Evolutionary conservation across 2,113 vertebrate genomes (phyloP).

Genomic region (Cyprinodon tularosa): DNA sequence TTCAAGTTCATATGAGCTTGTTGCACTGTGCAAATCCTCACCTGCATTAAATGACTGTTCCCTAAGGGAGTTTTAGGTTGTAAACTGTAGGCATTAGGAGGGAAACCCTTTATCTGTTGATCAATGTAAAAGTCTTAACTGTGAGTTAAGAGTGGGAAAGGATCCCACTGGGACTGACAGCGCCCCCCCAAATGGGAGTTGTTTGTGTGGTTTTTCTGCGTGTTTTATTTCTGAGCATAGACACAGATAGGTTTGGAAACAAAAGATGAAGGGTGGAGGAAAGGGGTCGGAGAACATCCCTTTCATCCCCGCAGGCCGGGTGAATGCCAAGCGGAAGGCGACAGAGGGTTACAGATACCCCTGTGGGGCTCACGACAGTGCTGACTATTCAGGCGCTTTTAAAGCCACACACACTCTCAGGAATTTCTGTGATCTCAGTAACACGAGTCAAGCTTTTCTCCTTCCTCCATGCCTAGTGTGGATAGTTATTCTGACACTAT

Average conservation of each 20-base stretch:
- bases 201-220: conserved; percentile 21
- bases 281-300: conserved; percentile 39
- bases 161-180: conserved; percentile 28
- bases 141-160: conserved; percentile 1
- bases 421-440: conserved; percentile 69
- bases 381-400: conserved; percentile 58
- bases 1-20: conserved; percentile 5
- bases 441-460: conserved; percentile 61
- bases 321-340: conserved; percentile 71
- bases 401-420: conserved; percentile 54
- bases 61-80: not conserved
- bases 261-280: conserved; percentile 35
- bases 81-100: not conserved
- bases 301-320: conserved; percentile 58
- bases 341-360: conserved; percentile 71
- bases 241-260: conserved; percentile 26
- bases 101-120: not conserved
- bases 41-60: conserved; percentile 18
- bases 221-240: not conserved
- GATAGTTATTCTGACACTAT: not conserved
- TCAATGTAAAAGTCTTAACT: not conserved
- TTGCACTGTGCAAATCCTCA: conserved; percentile 6
- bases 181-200: conserved; percentile 34
- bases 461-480: conserved; percentile 11
- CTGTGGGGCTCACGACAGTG: conserved; percentile 56